Conservation (phyloP, 1,140 invertebrate species). For the Phenacoccus solenopsis region DNA sequence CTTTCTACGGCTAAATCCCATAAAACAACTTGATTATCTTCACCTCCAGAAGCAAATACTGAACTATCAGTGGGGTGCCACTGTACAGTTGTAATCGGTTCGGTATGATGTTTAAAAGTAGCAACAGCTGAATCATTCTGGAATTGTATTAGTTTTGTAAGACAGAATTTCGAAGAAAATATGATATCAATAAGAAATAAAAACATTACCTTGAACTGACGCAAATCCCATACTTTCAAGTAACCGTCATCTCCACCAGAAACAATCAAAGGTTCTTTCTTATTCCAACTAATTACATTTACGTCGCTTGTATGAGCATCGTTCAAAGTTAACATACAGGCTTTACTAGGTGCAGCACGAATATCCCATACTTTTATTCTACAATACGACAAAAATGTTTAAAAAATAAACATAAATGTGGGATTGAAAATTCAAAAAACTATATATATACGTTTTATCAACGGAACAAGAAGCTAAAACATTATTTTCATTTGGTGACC, state of each 20-base stretch:
- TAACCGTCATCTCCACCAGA: slow-evolving; percentile 94
- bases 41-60: slow-evolving; percentile 83
- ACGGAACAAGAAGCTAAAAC: slow-evolving; percentile 92
- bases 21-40: slow-evolving; percentile 90
- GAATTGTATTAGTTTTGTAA: slow-evolving; percentile 23
- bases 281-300: slow-evolving; percentile 97
- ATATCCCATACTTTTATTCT: slow-evolving; percentile 84
- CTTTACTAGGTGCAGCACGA: slow-evolving; percentile 66
- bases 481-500: slow-evolving; percentile 91
- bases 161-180: slow-evolving; percentile 7
- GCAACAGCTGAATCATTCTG: slow-evolving; percentile 61
- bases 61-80: slow-evolving; percentile 90
- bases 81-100: slow-evolving; percentile 87
- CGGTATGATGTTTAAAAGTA: slow-evolving; percentile 85
- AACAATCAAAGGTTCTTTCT: slow-evolving; percentile 74
- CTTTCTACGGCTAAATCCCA: slow-evolving; percentile 94
- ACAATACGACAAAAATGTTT: too few relatives aligned
- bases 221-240: slow-evolving; percentile 89
- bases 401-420: background rate
- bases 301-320: slow-evolving; percentile 85
- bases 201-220: slow-evolving; percentile 57
- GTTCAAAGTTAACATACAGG: slow-evolving; percentile 79
- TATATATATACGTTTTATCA: slow-evolving; percentile 53
- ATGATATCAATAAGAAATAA: background rate
- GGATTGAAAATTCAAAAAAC: background rate